Base-by-base conservation (phyloP, 2,888 invertebrate genomes). In the Leptarthrus brevirostris region DNA sequence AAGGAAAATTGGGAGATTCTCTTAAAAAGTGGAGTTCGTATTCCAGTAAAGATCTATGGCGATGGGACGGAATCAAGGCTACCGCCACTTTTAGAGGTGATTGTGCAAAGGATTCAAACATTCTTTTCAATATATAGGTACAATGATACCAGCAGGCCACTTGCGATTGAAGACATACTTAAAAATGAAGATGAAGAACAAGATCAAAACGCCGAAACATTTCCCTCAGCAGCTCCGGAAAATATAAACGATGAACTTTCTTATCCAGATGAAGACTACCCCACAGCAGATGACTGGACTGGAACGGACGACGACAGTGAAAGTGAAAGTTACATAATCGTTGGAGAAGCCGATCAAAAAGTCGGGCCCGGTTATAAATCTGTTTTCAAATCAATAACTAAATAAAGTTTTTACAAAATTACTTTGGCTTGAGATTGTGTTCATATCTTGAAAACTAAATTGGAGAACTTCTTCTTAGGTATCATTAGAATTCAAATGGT, bases 81-180 rank as follows among this genome's bases (percentile, higher is more conserved):
- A 81, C 92, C 92, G 4, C 90, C 91, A 0, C 83, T 92, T 61
- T 81, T 92, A 76, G 92, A 92, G 80, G 88, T 88, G 78, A 81
- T 92, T 47, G 88, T 91, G 4, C 92, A 92, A 80, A 87, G 90
- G 56, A 88, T 92, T 70, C 92, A 92, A 83, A 87, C 89, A 0
- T 87, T 90, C 78, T 90, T 90, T 84, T 92, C 92, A 0, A 88
- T 90, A n/a, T 90, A 90, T 79, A 84, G 88, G 69, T 87, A 90
- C 22, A 87, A 88, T 77, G 88, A 90, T 80, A 80, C 87, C 76
- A 86, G 86, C 80, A 77, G 86, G 76, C 86, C 86, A 5, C 12
- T 61, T 34, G 34, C 40, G 10, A 16, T 14, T n/a, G 24, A 56
- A 56, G 30, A 47, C 2, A 69, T 8, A 16, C 26, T 30, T 40